These are phyloP conservation scores for Geodia barretti DNA, from an alignment of 37 sponge, comb jelly and placozoan species.

Conservation along the genomic window DNA sequence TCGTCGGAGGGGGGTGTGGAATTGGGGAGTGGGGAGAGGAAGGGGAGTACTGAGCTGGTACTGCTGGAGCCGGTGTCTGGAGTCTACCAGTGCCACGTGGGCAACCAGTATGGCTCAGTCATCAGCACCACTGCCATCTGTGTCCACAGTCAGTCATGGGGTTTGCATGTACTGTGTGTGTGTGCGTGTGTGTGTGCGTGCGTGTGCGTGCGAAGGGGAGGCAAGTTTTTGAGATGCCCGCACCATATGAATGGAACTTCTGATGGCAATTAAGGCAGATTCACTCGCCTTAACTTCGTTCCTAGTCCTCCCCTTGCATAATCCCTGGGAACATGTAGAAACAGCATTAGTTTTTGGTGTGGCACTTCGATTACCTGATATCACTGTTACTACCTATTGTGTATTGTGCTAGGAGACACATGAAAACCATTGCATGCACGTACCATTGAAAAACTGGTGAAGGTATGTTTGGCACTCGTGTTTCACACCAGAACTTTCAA, in stretches of 20 bases:
- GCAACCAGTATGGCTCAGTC: slow-evolving; percentile 11
- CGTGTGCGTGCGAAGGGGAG: neutral
- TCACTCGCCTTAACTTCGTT: no score
- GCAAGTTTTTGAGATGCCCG: neutral
- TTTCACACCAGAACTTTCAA: neutral
- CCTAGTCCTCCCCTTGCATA: no score
- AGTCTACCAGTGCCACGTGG: slow-evolving; percentile 37
- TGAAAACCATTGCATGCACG: no score
- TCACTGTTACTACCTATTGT: no score
- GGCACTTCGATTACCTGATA: no score
- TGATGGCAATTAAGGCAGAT: no score
- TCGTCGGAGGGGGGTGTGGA: neutral
- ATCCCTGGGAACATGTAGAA: no score
- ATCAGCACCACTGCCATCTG: slow-evolving; percentile 8
- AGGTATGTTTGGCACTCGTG: no score
- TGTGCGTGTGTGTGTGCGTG: neutral
- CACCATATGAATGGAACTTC: no score
- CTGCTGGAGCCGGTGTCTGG: neutral
- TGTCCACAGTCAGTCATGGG: neutral
- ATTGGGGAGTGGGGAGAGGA: neutral
- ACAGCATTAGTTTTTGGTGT: no score
- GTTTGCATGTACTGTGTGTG: neutral
- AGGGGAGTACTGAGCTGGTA: neutral
- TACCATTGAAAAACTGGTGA: neutral
- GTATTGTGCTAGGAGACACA: no score